Conservation (phyloP, 2,113 vertebrate species). For the human (Homo sapiens) region GRCh38 chr15:90501501-90502000, state of each 20-base stretch:
- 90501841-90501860: neutral
- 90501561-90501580: neutral
- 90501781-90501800: neutral
- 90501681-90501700: neutral
- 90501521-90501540: constrained; percentile 52
- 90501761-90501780: neutral
- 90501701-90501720: neutral
- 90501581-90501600: neutral
- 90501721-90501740: neutral
- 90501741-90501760: neutral
- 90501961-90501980: neutral
- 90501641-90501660: fast-evolving
- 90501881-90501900: neutral
- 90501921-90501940: neutral
- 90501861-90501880: neutral
- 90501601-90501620: neutral
- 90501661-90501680: neutral
- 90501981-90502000: neutral
- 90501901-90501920: neutral
- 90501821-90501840: neutral
- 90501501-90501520: neutral
- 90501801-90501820: neutral
- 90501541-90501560: constrained; percentile 2
- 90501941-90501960: neutral
- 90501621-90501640: neutral